These are phyloP conservation scores for Lottia scabra DNA, from an alignment of 2,888 invertebrate genomes.

Conservation along the genomic window DNA sequence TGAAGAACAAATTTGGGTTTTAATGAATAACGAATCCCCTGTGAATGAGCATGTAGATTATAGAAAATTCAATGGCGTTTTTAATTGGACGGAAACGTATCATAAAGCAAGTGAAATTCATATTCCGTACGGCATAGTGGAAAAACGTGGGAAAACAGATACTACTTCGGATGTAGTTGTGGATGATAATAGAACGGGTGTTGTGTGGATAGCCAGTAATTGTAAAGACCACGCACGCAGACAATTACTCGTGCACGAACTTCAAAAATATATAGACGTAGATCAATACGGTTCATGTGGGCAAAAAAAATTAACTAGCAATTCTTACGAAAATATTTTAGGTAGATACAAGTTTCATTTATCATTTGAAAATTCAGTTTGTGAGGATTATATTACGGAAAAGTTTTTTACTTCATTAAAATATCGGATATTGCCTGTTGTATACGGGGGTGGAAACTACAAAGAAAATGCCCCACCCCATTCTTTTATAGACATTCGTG, in stretches of 20 bases:
- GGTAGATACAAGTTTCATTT: conserved; percentile 18
- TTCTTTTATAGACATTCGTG: conserved; percentile 15
- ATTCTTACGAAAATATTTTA: not conserved
- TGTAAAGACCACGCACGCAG: conserved; percentile 2
- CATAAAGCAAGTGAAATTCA: not conserved
- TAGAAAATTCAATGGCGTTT: not conserved
- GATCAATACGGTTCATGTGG: conserved; percentile 14
- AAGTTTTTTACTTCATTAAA: not conserved
- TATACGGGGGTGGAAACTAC: conserved; percentile 11
- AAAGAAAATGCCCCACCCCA: conserved; percentile 7
- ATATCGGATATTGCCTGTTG: conserved; percentile 2
- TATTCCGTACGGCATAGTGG: not conserved
- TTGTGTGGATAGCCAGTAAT: conserved; percentile 12
- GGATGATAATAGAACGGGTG: not conserved
- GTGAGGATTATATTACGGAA: conserved; percentile 18
- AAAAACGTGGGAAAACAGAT: not conserved
- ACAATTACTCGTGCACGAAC: conserved; percentile 10
- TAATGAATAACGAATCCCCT: conserved; percentile 6
- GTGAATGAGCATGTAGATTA: not conserved
- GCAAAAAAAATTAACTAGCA: not conserved
- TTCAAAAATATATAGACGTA: conserved; percentile 9
- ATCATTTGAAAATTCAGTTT: conserved; percentile 14
- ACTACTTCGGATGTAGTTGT: not conserved
- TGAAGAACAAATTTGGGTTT: conserved; percentile 6
- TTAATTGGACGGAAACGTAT: conserved; percentile 12